A percentile compares a stretch with the other conserved stretches of the same genome.
Conservation (phyloP, 2,797 vertebrate genomes). For the Pogoniulus pusillus region DNA sequence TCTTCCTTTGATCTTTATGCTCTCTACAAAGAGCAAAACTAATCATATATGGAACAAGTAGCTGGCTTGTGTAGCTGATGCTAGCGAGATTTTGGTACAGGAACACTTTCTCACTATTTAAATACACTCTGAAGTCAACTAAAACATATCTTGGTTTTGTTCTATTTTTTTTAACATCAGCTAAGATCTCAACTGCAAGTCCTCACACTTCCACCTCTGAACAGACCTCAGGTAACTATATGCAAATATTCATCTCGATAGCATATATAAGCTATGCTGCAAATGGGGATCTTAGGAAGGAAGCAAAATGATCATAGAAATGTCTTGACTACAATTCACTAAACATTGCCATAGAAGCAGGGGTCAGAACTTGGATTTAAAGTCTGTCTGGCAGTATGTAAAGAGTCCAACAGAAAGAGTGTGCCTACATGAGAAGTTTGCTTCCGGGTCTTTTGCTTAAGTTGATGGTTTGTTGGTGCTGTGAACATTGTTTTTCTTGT, state of each 20-base stretch:
- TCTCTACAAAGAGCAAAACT: too few relatives aligned
- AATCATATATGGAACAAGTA: background rate
- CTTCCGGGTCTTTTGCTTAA: background rate
- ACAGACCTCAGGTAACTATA: slow-evolving; percentile 62
- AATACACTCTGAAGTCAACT: background rate
- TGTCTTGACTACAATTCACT: background rate
- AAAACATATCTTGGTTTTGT: background rate
- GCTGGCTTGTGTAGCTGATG: background rate
- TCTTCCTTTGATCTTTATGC: background rate
- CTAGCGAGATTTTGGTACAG: background rate
- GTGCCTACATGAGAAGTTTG: background rate
- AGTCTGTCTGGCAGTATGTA: background rate
- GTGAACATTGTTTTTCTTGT: background rate
- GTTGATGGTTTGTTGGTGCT: background rate
- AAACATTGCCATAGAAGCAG: background rate
- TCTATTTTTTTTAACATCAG: slow-evolving; percentile 68
- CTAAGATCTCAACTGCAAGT: slow-evolving; percentile 38
- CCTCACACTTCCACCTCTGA: slow-evolving; percentile 28
- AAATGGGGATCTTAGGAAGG: background rate
- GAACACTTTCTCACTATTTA: background rate
- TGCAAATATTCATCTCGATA: background rate
- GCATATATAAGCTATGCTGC: background rate
- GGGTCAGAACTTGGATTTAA: background rate
- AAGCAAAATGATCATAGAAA: background rate
- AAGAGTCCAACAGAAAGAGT: background rate